Percentiles rank a stretch among this genome's conserved stretches.
Conservation (phyloP, 2,113 vertebrate species). For the Aythya baeri region DNA sequence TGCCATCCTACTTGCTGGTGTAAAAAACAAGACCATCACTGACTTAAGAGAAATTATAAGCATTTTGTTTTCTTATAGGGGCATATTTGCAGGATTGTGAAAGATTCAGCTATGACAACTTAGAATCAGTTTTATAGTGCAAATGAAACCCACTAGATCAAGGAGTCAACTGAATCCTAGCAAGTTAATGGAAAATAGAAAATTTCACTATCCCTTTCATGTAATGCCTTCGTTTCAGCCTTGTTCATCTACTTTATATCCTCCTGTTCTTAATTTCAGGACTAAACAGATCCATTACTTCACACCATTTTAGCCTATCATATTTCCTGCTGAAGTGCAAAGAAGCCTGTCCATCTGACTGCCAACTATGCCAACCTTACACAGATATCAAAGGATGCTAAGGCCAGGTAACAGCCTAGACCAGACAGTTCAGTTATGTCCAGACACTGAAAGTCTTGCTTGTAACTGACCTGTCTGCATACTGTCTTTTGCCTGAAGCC, state of each 20-base stretch:
- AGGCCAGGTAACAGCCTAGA: not conserved
- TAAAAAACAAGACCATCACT: not conserved
- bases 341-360: not conserved
- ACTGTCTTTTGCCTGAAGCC: not conserved
- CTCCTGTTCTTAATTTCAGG: not conserved
- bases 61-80: not conserved
- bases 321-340: not conserved
- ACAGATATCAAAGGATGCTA: not conserved
- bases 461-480: not conserved
- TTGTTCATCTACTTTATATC: fast-evolving
- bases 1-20: not conserved
- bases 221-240: not conserved
- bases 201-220: not conserved
- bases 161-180: not conserved
- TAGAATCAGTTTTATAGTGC: not conserved
- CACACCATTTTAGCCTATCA: not conserved
- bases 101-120: not conserved
- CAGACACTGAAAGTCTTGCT: not conserved
- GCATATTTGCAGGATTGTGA: not conserved
- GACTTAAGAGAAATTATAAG: not conserved
- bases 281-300: not conserved
- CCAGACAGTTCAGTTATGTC: not conserved
- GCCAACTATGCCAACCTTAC: not conserved
- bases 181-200: not conserved
- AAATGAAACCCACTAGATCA: not conserved